A percentile compares a stretch with the other conserved stretches of the same genome.
These are phyloP conservation scores for Helicoverpa zea DNA, from an alignment of 1,140 invertebrate species.

Conservation along the genomic window DNA sequence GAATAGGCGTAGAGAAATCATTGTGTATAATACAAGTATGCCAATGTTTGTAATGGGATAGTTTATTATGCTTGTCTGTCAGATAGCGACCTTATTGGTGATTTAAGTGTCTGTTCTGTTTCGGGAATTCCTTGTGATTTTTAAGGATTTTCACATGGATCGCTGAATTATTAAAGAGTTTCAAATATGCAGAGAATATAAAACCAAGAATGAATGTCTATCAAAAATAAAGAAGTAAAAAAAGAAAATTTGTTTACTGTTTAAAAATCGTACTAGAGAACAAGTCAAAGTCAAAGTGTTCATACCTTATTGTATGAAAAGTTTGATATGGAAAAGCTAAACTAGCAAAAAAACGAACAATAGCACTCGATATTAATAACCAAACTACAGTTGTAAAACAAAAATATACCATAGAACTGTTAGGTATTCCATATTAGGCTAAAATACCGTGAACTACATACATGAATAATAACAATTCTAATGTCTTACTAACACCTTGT, in stretches of 20 bases:
- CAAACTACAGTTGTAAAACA: neutral
- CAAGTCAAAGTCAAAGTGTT: no score
- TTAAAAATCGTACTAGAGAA: no score
- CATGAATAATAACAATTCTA: constrained; percentile 19
- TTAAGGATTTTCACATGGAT: no score
- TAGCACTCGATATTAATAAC: neutral
- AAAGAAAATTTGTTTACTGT: no score
- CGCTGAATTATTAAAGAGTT: no score
- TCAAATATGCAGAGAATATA: no score
- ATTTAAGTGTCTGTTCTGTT: no score
- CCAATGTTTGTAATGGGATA: constrained; percentile 1
- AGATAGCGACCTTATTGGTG: neutral
- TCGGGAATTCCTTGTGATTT: no score
- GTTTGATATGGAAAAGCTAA: no score
- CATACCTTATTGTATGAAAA: no score
- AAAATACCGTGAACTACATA: constrained; percentile 36
- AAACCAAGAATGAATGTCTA: no score
- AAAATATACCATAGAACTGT: neutral
- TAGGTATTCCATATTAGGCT: constrained; percentile 8
- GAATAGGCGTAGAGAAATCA: neutral
- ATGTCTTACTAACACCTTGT: constrained; percentile 31
- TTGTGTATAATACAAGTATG: neutral
- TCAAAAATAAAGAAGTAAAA: no score
- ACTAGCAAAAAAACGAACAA: neutral
- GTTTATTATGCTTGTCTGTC: neutral